Evolutionary conservation across 2,888 invertebrate species (phyloP).

Genomic region (Stictocephala bisonia): DNA sequence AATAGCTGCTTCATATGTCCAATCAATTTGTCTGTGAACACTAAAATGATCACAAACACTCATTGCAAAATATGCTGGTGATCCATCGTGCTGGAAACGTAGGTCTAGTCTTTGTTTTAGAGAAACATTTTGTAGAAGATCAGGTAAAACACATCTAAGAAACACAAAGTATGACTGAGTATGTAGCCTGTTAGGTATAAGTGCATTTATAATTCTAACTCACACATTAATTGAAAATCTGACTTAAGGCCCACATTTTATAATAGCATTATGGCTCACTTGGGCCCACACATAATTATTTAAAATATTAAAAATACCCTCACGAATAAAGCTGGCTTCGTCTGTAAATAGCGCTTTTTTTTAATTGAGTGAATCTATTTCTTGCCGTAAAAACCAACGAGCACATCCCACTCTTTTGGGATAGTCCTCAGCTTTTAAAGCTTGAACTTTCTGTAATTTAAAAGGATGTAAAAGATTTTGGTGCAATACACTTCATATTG

Average conservation of each 20-base stretch:
- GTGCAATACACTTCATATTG: constrained; percentile 12
- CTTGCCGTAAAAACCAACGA: constrained; percentile 1
- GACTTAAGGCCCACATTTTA: neutral
- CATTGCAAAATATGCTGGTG: neutral
- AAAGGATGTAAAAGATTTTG: constrained; percentile 23
- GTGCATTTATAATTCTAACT: neutral
- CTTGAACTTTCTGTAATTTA: constrained; percentile 16
- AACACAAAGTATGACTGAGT: too few relatives aligned
- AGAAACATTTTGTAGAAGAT: neutral
- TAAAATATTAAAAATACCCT: neutral
- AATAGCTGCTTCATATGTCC: neutral
- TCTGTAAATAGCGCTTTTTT: neutral
- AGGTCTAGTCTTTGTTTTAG: neutral
- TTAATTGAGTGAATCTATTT: neutral
- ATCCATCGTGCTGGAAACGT: neutral
- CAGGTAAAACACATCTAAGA: too few relatives aligned
- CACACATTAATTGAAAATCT: neutral
- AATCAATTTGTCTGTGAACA: neutral
- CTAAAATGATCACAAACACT: neutral
- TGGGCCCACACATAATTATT: neutral
- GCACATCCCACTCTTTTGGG: neutral
- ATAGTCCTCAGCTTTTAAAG: constrained; percentile 17
- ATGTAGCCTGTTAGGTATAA: neutral
- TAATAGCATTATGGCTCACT: neutral
- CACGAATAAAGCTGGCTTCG: too few relatives aligned